Conservation (phyloP, 2,797 vertebrate genomes). For the Tarsius wallacei region DNA sequence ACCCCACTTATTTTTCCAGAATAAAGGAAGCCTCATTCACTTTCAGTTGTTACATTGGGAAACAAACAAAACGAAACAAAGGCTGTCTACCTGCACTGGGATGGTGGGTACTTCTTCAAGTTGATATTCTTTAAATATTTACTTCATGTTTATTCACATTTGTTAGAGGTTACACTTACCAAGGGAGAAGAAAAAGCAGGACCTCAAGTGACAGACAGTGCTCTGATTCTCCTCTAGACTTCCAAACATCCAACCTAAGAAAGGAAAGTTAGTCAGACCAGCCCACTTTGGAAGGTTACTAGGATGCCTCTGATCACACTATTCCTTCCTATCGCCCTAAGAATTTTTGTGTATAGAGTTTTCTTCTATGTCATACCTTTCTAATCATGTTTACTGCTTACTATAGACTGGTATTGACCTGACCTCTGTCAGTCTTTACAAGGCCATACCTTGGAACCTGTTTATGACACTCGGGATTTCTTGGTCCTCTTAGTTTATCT, state of each 20-base stretch:
- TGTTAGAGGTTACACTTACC: background rate
- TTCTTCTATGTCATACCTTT: background rate
- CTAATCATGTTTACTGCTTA: background rate
- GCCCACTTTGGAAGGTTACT: background rate
- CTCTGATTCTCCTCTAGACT: background rate
- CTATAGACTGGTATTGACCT: background rate
- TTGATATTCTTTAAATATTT: background rate
- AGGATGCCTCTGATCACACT: background rate
- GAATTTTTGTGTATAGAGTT: background rate
- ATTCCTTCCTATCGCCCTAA: background rate
- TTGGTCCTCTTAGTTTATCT: background rate
- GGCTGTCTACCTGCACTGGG: background rate
- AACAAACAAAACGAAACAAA: slow-evolving; percentile 39
- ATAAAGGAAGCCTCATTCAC: background rate
- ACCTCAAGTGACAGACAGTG: background rate
- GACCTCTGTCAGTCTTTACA: background rate
- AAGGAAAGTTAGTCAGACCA: background rate
- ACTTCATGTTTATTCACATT: background rate
- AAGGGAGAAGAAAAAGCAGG: background rate
- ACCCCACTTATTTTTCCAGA: too few relatives aligned
- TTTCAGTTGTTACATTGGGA: background rate
- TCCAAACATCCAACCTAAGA: background rate
- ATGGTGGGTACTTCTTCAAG: background rate
- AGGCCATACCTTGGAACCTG: background rate
- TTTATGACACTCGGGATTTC: background rate